A percentile compares a stretch with the other conserved stretches of the same genome.
phyloP scores from a whole-genome alignment of 2,888 invertebrate genomes.

The Spicauda simplicius region DNA sequence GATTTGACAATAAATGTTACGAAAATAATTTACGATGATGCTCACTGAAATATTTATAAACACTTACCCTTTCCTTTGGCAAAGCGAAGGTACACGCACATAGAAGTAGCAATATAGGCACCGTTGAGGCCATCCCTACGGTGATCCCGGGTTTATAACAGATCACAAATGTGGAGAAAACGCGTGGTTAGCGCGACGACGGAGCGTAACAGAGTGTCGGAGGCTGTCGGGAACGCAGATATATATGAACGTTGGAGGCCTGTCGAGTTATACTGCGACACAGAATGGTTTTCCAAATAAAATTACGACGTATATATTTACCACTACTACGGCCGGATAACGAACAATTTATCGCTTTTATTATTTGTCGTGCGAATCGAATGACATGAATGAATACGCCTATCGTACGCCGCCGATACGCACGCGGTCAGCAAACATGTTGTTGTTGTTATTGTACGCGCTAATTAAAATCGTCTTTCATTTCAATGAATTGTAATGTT shows the following conservation, averaged over 20 bases:
- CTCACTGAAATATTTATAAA: not conserved
- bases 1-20: too few relatives aligned
- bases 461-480: conserved; percentile 33
- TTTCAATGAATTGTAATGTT: not conserved
- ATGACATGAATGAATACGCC: conserved; percentile 48
- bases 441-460: conserved; percentile 45
- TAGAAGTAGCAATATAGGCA: conserved; percentile 52
- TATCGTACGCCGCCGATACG: conserved; percentile 43
- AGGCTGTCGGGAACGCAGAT: conserved; percentile 48
- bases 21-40: too few relatives aligned
- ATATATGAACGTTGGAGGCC: conserved; percentile 54
- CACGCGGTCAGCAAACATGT: conserved; percentile 47
- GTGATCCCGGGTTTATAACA: not conserved
- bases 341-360: conserved; percentile 28
- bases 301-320: conserved; percentile 24
- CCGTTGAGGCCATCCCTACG: conserved; percentile 51
- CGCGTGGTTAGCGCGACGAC: conserved; percentile 42
- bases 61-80: conserved; percentile 65
- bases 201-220: conserved; percentile 60
- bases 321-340: conserved; percentile 25
- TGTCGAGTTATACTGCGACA: conserved; percentile 3
- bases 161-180: not conserved
- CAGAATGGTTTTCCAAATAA: conserved; percentile 24
- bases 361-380: conserved; percentile 42
- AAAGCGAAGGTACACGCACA: conserved; percentile 57